Evolutionary conservation across 2,888 invertebrate genomes (phyloP), one percentile per base, ranked within the genome.

Genomic region (Galerucella calmariensis): DNA sequence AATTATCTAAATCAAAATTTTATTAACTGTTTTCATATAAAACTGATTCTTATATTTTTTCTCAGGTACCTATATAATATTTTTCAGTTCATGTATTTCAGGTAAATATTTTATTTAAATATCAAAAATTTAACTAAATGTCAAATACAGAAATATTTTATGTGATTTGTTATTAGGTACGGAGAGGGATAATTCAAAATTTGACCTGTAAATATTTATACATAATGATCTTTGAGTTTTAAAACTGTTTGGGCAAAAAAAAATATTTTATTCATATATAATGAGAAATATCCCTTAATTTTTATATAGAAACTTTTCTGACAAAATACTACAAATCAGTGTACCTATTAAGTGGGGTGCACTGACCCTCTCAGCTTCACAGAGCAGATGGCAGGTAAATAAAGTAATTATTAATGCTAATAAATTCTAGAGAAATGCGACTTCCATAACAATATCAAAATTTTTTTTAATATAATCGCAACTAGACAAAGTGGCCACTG

Each of bases 131-230:
- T 48, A 48, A 48, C 48, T 14, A 11, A 48, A 48, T 48, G 14
- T 48, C 48, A 5, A 48, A 48, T 14, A 11, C 3, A 20, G 9
- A 16, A 20, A 20, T 56, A 16, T 56, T 16, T 51, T 51, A 51
- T 51, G 51, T 51, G n/a, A 51, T 56, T 20, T 16, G 20, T 56
- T 56, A 11, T 56, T 56, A 56, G 56, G 56, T 56, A 9, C 1
- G n/a, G 48, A 51, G n/a, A 5, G n/a, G 51, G 3, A 51, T 24
- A 61, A 35, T 46, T n/a, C 10, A 70, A n/a, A 70, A 62, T 70
- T 63, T 70, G 70, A 56, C 70, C 63, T 70, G 63, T 70, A 24
- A 63, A 62, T 63, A 51, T 53, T 70, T 51, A 51, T 63, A 63
- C 53, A 24, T n/a, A 41, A 41, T 62, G 48, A 46, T 46, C 16